These are phyloP conservation scores for Lamellibrachia columna DNA, from an alignment of 2,888 invertebrate genomes.

Conservation along the genomic window DNA sequence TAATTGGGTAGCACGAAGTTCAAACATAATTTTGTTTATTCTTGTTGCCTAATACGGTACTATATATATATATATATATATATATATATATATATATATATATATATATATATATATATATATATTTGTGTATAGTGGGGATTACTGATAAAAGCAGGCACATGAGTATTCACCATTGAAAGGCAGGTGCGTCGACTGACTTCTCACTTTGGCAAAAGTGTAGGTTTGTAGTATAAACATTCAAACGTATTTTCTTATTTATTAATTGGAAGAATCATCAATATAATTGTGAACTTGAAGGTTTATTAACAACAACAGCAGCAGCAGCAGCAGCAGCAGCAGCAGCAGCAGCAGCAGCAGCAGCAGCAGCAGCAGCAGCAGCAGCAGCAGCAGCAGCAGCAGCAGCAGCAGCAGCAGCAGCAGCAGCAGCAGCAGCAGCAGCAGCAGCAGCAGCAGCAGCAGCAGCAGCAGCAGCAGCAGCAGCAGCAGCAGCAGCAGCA, in stretches of 20 bases:
- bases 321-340: constrained; percentile 24
- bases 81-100: too few relatives aligned
- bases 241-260: background rate
- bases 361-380: constrained; percentile 21
- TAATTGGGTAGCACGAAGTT: background rate
- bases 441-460: constrained; percentile 26
- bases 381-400: background rate
- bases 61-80: background rate
- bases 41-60: too few relatives aligned
- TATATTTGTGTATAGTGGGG: background rate
- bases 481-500: too few relatives aligned
- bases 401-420: constrained; percentile 20
- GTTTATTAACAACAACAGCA: background rate
- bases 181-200: background rate
- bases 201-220: background rate
- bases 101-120: too few relatives aligned
- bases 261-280: too few relatives aligned
- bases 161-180: background rate
- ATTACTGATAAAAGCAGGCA: background rate
- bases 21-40: background rate
- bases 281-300: background rate
- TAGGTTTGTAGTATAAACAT: background rate
- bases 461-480: constrained; percentile 18
- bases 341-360: constrained; percentile 25
- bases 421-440: constrained; percentile 24